Base-by-base conservation (phyloP, 1,140 invertebrate genomes). In the Conopomorpha cramerella region DNA sequence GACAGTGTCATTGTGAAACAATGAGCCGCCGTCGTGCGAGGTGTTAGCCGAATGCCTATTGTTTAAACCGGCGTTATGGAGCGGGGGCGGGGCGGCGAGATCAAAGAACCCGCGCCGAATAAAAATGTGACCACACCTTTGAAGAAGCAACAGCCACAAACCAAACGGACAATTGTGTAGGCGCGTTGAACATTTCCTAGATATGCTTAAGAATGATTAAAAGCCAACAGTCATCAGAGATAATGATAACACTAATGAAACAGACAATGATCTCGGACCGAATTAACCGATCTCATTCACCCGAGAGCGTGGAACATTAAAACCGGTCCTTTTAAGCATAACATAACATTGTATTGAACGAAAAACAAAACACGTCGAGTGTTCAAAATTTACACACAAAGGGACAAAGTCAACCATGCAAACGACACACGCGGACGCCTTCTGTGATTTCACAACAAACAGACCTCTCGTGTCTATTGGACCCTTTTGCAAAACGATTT, bases 401-500 rank as follows among this genome's bases (percentile, higher is more conserved):
- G 37, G 39, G 29, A 47, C 39, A 42, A 29, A 41, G 34, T 34
- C 40, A 38, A 30, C 40, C 31, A 41, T 43, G 43, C 41, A 49
- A 43, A 43, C 36, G 35, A 36, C 19, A 41, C 39, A 46, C 39
- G 42, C 37, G 44, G 34, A 51, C 49, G 50, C 44, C 46, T 55
- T 30, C 43, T 29, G 41, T 35, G 40, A 51, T 43, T 48, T 41
- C 38, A 38, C 39, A 38, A 19, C 29, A 43, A 42, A 42, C 39
- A 51, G 36, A 37, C 30, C 29, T 16, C 16, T 7, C 16, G 30
- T 23, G 11, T 30, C 34, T 29, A 49, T 45, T 18, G 31, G 37
- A 27, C 46, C 59, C 58, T 59, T 64, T 59, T 56, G 36, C 43
- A 41, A 61, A 73, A 63, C 59, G 55, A 63, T 70, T 70, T 68